phyloP scores from a whole-genome alignment of 2,113 vertebrate genomes.

The Camelus bactrianus region DNA sequence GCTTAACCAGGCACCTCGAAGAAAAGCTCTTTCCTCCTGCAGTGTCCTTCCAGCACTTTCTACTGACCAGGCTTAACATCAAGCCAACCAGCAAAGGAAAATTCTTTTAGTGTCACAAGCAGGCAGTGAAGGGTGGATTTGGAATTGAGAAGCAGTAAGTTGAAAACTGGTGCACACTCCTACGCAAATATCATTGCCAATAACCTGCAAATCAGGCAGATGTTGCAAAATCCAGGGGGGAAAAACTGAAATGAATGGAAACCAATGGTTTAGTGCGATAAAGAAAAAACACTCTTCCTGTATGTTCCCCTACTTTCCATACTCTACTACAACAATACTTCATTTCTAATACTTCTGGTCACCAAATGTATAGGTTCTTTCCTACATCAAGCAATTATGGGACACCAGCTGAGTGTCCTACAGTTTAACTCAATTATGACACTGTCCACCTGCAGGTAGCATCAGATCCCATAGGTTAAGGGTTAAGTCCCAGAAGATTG shows the following conservation, averaged over 20 bases:
- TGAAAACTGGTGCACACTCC: not conserved
- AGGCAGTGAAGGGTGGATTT: not conserved
- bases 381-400: not conserved
- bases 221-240: not conserved
- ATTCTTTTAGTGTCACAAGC: not conserved
- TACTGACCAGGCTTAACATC: not conserved
- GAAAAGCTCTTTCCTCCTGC: not conserved
- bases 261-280: not conserved
- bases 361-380: not conserved
- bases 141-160: not conserved
- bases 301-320: not conserved
- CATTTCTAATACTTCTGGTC: not conserved
- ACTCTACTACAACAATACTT: not conserved
- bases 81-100: not conserved
- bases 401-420: not conserved
- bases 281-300: not conserved
- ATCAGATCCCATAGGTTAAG: not conserved
- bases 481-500: not conserved
- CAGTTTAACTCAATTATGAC: not conserved
- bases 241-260: not conserved
- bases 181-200: not conserved
- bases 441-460: not conserved
- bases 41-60: not conserved
- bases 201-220: not conserved
- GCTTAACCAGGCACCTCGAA: not conserved